Conservation (phyloP, 2,113 vertebrate genomes). For the Diphyllodes magnificus region DNA sequence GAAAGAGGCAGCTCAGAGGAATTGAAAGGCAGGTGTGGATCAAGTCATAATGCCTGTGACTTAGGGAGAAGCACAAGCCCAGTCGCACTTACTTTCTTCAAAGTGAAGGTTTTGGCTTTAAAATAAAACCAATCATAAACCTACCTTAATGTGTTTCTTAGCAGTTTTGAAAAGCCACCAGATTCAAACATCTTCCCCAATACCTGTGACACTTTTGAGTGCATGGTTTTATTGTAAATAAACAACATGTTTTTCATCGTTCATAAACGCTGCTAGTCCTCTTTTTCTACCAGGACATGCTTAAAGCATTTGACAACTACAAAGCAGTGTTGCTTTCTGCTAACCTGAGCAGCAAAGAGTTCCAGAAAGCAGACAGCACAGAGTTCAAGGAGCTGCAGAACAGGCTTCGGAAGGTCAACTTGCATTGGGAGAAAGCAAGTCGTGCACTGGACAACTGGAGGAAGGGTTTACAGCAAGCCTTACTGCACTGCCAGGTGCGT, state of each 20-base stretch:
- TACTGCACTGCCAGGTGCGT: slow-evolving; percentile 85
- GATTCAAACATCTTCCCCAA: neutral
- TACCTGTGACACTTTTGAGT: neutral
- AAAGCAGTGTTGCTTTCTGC: slow-evolving; percentile 83
- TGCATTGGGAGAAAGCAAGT: slow-evolving; percentile 79
- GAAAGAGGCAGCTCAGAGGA: neutral
- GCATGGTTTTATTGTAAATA: neutral
- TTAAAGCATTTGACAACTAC: slow-evolving; percentile 81
- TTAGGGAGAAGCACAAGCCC: neutral
- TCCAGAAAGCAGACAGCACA: slow-evolving; percentile 64
- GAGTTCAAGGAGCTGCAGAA: slow-evolving; percentile 78
- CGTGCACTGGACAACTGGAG: slow-evolving; percentile 77
- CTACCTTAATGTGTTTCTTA: neutral
- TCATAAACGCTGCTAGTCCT: neutral
- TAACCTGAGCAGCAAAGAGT: slow-evolving; percentile 76
- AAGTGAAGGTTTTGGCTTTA: neutral
- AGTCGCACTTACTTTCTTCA: neutral
- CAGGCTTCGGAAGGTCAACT: slow-evolving; percentile 75
- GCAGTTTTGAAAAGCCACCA: neutral
- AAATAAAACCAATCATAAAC: neutral
- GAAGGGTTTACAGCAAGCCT: slow-evolving; percentile 69
- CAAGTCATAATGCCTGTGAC: neutral
- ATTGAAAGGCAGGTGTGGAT: neutral
- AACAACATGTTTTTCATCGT: neutral
- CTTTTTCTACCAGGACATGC: slow-evolving; percentile 73